These are phyloP conservation scores for Xerus rutilus DNA, from an alignment of 2,797 vertebrate genomes.

Conservation along the genomic window DNA sequence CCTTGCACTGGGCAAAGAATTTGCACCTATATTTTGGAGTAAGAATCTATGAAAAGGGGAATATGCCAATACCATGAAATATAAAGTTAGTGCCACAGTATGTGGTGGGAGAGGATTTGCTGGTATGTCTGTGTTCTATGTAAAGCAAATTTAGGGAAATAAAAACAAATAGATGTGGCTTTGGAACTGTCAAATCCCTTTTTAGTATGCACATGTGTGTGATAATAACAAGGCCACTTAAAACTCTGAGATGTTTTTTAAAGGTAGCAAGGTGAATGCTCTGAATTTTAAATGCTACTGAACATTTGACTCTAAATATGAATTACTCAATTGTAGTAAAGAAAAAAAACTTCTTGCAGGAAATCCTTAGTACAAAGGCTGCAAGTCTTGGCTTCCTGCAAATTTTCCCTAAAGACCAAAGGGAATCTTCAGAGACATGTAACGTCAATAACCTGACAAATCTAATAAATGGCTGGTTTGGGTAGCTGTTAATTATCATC, in stretches of 20 bases:
- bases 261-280: conserved; percentile 75
- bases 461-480: neutral
- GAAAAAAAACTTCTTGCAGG: conserved; percentile 20
- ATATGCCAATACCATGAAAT: neutral
- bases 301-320: conserved; percentile 47
- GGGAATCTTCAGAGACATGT: conserved; percentile 18
- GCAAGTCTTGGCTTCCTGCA: conserved; percentile 46
- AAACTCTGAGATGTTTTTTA: conserved; percentile 62
- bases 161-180: conserved; percentile 35
- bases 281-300: conserved; percentile 42
- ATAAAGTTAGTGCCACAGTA: neutral
- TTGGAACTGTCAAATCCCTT: conserved; percentile 53
- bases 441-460: neutral
- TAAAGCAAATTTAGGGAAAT: conserved; percentile 62
- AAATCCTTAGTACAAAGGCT: conserved; percentile 32
- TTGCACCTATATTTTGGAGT: neutral
- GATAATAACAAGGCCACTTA: conserved; percentile 74
- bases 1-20: neutral
- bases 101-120: neutral
- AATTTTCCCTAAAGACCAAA: conserved; percentile 34
- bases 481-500: neutral
- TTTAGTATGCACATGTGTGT: neutral
- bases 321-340: conserved; percentile 28
- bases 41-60: conserved; percentile 29
- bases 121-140: neutral